A percentile compares a stretch with the other conserved stretches of the same genome.
Conservation (phyloP, 2,113 vertebrate species). For the Mastomys coucha region DNA sequence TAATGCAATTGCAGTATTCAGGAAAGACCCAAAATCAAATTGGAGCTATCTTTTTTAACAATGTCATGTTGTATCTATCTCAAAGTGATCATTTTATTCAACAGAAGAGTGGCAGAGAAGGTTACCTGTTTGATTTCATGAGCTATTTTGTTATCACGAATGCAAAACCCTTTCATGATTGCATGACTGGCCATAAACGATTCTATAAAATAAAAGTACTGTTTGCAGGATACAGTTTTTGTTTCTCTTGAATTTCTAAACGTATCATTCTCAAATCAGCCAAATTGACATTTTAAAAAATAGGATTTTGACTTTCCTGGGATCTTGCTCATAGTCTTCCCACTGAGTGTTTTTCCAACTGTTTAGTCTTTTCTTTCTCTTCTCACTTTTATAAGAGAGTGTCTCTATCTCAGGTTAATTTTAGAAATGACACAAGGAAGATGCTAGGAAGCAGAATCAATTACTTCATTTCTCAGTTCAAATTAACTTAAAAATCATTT, state of each 20-base stretch:
- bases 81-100: not conserved
- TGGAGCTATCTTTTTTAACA: not conserved
- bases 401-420: slow-evolving; percentile 51
- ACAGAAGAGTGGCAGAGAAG: not conserved
- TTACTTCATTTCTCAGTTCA: slow-evolving; percentile 43
- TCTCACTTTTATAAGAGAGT: slow-evolving; percentile 1
- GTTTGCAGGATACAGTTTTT: not conserved
- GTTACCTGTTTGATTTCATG: not conserved
- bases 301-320: slow-evolving; percentile 33
- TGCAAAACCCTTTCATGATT: not conserved
- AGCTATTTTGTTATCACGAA: not conserved
- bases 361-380: not conserved
- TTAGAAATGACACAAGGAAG: slow-evolving; percentile 49
- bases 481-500: slow-evolving; percentile 53
- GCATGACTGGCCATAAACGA: not conserved
- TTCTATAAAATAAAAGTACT: slow-evolving; percentile 4
- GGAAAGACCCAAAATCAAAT: not conserved
- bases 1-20: not conserved
- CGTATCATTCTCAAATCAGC: not conserved
- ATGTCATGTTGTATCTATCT: not conserved
- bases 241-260: not conserved
- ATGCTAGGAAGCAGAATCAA: slow-evolving; percentile 57
- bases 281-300: not conserved
- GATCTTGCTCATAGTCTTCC: not conserved
- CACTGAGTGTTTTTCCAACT: not conserved